Evolutionary conservation across 1,140 invertebrate species (phyloP), one percentile per base, ranked within the genome.

Genomic region (Thaumetopoea pityocampa): DNA sequence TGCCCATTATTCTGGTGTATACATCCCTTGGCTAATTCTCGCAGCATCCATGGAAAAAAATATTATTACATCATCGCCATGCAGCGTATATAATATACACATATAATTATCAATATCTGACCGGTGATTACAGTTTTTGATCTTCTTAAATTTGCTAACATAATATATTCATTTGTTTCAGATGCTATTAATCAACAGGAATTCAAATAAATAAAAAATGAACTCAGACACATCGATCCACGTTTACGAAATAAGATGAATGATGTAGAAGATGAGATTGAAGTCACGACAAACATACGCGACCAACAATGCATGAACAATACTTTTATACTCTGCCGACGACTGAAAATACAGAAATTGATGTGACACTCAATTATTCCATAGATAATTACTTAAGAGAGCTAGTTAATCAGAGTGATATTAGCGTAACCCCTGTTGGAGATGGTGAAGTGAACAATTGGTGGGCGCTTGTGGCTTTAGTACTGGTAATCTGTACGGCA

Each of bases 401-500:
- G 7, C 7, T 43, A 22, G 12, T 4, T 8, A 48, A 53, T 48
- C 26, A 16, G 5, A 44, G 38, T 16, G 20, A 9, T 7, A 63
- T 68, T 30, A 43, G 36, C 17, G 55, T 54, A 4, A 27, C 33
- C 9, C 43, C 12, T 19, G 9, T 42, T 6, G 51, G 64, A 20
- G 53, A 53, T 0, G 46, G 51, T 14, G 46, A 50, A 5, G 56
- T 69, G 3, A 67, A 73, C 12, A 80, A 80, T 34, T 80, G 76
- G 76, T 94, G 93, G 93, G 93, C 91, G 0, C 83, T 94, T 42
- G 68, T 93, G 16, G 92, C 92, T 0, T 67, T 94, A 4, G 85
- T 93, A n/a, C 85, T 98, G 20, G 95, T 97, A 11, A 67, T 96
- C 14, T 92, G 92, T 32, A 97, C 96, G 0, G 93, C 96, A 0